Conservation (phyloP, 1,140 invertebrate genomes). For the Drusus annulatus region DNA sequence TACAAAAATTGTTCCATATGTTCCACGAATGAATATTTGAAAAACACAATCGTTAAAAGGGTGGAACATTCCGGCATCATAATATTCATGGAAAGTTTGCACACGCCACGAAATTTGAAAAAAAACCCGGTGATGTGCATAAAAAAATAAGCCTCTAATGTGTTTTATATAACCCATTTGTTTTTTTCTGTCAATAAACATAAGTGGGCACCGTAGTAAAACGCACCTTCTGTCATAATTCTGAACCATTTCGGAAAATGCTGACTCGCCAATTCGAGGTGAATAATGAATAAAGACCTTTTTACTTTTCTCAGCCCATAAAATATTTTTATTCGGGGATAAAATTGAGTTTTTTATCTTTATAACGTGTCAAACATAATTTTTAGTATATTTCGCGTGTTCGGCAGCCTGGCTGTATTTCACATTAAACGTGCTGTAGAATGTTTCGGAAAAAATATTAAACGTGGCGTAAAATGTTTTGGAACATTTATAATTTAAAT, state of each 20-base stretch:
- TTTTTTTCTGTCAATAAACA: not conserved
- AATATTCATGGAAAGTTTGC: not conserved
- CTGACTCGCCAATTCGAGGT: constrained; percentile 7
- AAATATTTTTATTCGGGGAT: not conserved
- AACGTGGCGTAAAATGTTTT: not conserved
- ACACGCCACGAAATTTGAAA: not conserved
- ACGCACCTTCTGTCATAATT: constrained; percentile 12
- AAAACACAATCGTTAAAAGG: constrained; percentile 26
- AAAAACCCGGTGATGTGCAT: not conserved
- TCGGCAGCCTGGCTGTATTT: not conserved
- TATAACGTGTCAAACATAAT: not conserved
- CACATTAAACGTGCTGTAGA: not conserved
- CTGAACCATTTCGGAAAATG: not conserved
- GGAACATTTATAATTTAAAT: too few relatives aligned
- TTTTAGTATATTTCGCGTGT: not conserved
- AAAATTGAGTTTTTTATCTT: not conserved
- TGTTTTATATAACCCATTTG: constrained; percentile 6
- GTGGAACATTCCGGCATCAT: not conserved
- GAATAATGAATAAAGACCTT: not conserved
- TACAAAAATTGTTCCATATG: too few relatives aligned
- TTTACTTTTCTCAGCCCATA: constrained; percentile 10
- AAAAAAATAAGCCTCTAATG: constrained; percentile 2
- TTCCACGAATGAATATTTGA: constrained; percentile 35
- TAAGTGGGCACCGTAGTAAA: not conserved
- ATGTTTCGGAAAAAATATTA: not conserved